phyloP scores from a whole-genome alignment of 1,140 invertebrate species.

The Temnothorax curvispinosus region DNA sequence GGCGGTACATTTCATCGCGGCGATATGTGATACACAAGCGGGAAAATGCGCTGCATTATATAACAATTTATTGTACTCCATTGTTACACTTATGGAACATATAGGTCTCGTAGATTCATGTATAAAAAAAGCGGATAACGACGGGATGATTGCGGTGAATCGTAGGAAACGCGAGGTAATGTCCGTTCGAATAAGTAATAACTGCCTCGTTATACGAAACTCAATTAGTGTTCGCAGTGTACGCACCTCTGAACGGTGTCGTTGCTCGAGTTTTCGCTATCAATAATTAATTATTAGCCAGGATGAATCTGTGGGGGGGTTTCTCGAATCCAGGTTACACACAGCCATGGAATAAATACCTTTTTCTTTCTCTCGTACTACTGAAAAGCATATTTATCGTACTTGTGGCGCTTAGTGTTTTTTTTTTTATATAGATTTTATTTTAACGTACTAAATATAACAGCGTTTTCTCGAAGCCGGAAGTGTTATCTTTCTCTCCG shows the following conservation, averaged over 20 bases:
- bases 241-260: background rate
- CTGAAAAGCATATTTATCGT: slow-evolving; percentile 49
- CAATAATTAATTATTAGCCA: slow-evolving; percentile 64
- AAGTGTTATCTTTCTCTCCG: slow-evolving; percentile 16
- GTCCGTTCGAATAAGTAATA: slow-evolving; percentile 67
- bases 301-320: slow-evolving; percentile 60
- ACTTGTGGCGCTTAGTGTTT: slow-evolving; percentile 54
- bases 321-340: slow-evolving; percentile 78
- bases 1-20: background rate
- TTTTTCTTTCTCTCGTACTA: slow-evolving; percentile 56
- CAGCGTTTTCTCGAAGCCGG: slow-evolving; percentile 20
- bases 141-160: slow-evolving; percentile 43
- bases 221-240: slow-evolving; percentile 60
- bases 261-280: slow-evolving; percentile 25
- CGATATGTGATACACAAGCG: slow-evolving; percentile 16
- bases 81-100: slow-evolving; percentile 73
- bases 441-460: slow-evolving; percentile 58
- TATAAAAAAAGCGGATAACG: slow-evolving; percentile 71
- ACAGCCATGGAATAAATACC: slow-evolving; percentile 79
- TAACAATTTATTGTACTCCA: slow-evolving; percentile 76
- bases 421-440: slow-evolving; percentile 57
- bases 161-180: slow-evolving; percentile 76
- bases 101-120: slow-evolving; percentile 58
- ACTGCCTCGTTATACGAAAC: slow-evolving; percentile 45
- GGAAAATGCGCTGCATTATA: slow-evolving; percentile 65